Conservation (phyloP, 2,888 invertebrate genomes). For the Odontocerum albicorne region DNA sequence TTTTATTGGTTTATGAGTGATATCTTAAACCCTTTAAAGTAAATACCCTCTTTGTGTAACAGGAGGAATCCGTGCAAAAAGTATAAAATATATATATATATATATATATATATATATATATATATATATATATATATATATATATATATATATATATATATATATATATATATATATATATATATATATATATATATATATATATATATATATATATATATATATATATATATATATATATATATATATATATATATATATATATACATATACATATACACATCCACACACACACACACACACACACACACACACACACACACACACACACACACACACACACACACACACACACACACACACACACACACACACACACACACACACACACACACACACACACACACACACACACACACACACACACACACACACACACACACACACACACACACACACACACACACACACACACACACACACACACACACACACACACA, state of each 20-base stretch:
- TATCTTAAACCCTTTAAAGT: too few relatives aligned
- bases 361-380: neutral
- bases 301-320: neutral
- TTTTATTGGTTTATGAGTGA: too few relatives aligned
- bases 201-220: neutral
- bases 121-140: neutral
- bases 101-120: neutral
- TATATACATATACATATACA: neutral
- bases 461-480: neutral
- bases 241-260: neutral
- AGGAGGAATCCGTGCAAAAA: too few relatives aligned
- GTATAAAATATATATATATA: neutral
- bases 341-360: neutral
- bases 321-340: neutral
- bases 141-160: neutral
- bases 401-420: neutral
- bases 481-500: neutral
- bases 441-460: neutral
- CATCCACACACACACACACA: neutral
- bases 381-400: neutral
- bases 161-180: neutral
- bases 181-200: neutral
- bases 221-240: neutral
- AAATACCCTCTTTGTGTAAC: too few relatives aligned
- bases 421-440: neutral